These are phyloP conservation scores for Micromys minutus DNA, from an alignment of 2,113 vertebrate genomes.

Conservation along the genomic window DNA sequence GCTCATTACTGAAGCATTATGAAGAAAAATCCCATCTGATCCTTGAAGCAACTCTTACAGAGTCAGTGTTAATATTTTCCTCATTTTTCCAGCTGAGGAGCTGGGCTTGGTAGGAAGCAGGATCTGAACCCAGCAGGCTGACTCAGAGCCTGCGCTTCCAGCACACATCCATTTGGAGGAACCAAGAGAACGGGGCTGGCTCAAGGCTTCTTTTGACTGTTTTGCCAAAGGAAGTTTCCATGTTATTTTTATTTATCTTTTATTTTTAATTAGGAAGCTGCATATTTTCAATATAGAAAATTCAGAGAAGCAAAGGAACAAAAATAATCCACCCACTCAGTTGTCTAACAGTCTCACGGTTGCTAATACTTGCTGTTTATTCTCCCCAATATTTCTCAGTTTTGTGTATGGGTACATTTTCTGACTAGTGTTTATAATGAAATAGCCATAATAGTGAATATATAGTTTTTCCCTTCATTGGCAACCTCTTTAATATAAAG, in stretches of 20 bases:
- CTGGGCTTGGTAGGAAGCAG: not conserved
- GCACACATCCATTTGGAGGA: not conserved
- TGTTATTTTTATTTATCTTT: slow-evolving; percentile 55
- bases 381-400: slow-evolving; percentile 37
- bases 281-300: slow-evolving; percentile 50
- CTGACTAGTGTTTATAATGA: slow-evolving; percentile 34
- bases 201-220: not conserved
- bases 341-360: slow-evolving; percentile 46
- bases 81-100: slow-evolving; percentile 29
- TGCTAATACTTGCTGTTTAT: slow-evolving; percentile 60
- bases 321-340: slow-evolving; percentile 43
- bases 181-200: not conserved
- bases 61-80: slow-evolving; percentile 34
- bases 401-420: not conserved
- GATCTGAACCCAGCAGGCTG: not conserved
- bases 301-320: slow-evolving; percentile 36
- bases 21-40: slow-evolving; percentile 11
- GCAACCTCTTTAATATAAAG: slow-evolving; percentile 25
- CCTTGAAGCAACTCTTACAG: not conserved
- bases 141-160: not conserved
- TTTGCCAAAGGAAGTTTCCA: slow-evolving; percentile 41
- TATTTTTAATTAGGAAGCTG: slow-evolving; percentile 57
- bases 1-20: not conserved
- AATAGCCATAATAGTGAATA: not conserved
- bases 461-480: not conserved